These are phyloP conservation scores for Perognathus longimembris DNA, from an alignment of 2,113 vertebrate species.

Conservation along the genomic window DNA sequence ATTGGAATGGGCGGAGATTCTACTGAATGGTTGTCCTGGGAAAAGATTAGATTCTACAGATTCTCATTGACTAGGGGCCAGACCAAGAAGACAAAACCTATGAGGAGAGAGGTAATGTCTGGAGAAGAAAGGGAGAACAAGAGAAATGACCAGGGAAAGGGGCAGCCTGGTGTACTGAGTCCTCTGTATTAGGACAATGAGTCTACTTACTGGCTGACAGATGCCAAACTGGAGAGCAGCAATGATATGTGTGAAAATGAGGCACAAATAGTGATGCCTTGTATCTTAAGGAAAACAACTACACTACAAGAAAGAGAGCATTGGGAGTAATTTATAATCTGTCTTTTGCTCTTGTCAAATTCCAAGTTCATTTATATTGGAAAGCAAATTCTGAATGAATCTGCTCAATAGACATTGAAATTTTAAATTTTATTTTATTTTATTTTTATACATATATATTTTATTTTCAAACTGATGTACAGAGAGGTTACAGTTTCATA, in stretches of 20 bases:
- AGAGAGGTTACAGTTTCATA: too few relatives aligned
- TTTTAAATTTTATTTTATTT: too few relatives aligned
- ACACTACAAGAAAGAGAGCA: neutral
- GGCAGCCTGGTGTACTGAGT: constrained; percentile 2
- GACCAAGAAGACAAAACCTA: constrained; percentile 44
- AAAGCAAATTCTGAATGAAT: neutral
- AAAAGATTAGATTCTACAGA: constrained; percentile 53
- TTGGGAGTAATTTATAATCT: neutral
- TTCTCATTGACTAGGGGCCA: constrained; percentile 59
- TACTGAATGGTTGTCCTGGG: neutral
- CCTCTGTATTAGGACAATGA: neutral
- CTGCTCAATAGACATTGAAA: neutral
- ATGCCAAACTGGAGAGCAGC: neutral
- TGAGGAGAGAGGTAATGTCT: constrained; percentile 62
- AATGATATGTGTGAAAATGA: neutral
- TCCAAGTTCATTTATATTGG: neutral
- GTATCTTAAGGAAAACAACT: neutral
- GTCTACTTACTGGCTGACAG: neutral
- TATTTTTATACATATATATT: too few relatives aligned
- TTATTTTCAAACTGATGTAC: too few relatives aligned
- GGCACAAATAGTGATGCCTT: neutral
- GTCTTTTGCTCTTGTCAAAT: neutral
- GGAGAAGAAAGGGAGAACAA: neutral
- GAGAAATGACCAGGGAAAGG: too few relatives aligned
- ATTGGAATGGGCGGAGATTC: constrained; percentile 63